These are phyloP conservation scores for Horisme vitalbata DNA, from an alignment of 2,888 invertebrate species.

Conservation along the genomic window DNA sequence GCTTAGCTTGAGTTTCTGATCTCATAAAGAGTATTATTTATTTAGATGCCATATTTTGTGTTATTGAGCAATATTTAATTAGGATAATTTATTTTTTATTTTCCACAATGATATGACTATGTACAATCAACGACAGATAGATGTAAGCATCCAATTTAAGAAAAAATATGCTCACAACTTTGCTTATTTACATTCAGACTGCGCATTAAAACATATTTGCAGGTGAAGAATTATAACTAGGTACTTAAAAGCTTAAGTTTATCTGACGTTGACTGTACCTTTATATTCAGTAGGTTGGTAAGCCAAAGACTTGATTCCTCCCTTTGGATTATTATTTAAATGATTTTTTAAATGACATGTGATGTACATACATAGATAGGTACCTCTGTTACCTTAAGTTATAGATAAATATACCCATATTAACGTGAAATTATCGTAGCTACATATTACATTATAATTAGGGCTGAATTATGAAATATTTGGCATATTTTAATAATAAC, in stretches of 20 bases:
- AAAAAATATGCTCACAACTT: no score
- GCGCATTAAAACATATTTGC: no score
- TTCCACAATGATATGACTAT: conserved; percentile 54
- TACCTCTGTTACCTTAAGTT: conserved; percentile 56
- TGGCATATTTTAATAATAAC: conserved; percentile 54
- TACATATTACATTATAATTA: conserved; percentile 43
- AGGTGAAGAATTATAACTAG: no score
- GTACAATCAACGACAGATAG: no score
- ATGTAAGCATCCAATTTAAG: no score
- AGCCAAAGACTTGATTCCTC: conserved; percentile 74
- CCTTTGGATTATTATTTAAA: conserved; percentile 56
- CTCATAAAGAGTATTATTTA: conserved; percentile 82
- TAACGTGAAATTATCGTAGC: conserved; percentile 59
- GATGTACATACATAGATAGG: conserved; percentile 47
- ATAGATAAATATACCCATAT: conserved; percentile 48
- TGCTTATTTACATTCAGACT: no score
- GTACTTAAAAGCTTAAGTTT: no score
- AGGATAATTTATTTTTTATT: conserved; percentile 64
- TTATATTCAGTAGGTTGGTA: conserved; percentile 52
- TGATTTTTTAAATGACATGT: conserved; percentile 42
- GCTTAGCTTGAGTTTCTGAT: conserved; percentile 75
- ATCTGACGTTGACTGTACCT: no score
- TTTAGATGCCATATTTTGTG: conserved; percentile 79
- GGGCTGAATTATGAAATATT: conserved; percentile 51
- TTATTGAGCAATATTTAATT: conserved; percentile 66